phyloP scores from a whole-genome alignment of 2,113 vertebrate genomes.

The Nyctibius bracteatus region DNA sequence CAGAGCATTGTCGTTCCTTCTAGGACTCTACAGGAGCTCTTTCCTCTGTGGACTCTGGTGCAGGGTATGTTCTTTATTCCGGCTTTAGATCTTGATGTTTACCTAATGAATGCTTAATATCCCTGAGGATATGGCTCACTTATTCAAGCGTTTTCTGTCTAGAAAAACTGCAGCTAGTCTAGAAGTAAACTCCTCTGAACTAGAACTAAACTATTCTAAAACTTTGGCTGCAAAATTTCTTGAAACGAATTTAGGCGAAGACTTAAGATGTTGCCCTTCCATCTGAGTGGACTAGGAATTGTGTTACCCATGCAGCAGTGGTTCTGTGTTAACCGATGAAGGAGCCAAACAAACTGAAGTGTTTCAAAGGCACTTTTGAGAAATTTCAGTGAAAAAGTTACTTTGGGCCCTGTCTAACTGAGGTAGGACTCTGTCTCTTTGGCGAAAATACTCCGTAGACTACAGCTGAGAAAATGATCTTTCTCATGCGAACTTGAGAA shows the following conservation, averaged over 20 bases:
- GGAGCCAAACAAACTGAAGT: not conserved
- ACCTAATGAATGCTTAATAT: not conserved
- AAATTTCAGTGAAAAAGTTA: not conserved
- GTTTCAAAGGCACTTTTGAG: not conserved
- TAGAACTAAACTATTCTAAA: not conserved
- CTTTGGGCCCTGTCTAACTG: not conserved
- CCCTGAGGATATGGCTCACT: not conserved
- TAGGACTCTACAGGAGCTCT: constrained; percentile 62
- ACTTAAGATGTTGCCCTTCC: not conserved
- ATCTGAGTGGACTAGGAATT: not conserved
- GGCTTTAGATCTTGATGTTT: not conserved
- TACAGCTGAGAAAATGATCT: not conserved
- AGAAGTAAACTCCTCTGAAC: not conserved
- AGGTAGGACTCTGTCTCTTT: not conserved
- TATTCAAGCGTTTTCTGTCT: not conserved
- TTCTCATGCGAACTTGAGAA: not conserved
- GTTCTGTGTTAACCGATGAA: not conserved
- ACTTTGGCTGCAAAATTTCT: not conserved
- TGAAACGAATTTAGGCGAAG: not conserved
- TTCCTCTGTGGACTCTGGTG: not conserved
- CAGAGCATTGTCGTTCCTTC: not conserved
- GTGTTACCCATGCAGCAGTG: not conserved
- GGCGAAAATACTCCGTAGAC: not conserved
- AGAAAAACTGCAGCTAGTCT: not conserved
- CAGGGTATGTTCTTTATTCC: not conserved